phyloP scores from a whole-genome alignment of 2,888 invertebrate genomes.

The Parnassius mnemosyne region DNA sequence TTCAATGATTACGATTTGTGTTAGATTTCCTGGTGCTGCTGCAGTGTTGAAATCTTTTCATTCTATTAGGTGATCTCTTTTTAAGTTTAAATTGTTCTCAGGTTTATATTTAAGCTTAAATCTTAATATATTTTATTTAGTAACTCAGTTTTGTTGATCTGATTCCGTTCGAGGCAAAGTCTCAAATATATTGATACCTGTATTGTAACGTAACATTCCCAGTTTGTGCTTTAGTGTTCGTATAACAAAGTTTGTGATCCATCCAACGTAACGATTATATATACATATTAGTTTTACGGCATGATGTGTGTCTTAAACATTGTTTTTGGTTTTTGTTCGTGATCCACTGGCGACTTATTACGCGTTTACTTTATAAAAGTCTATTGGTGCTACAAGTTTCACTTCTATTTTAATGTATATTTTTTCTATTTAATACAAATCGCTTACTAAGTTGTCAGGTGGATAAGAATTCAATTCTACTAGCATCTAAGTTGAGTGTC shows the following conservation, averaged over 20 bases:
- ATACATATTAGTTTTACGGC: slow-evolving; percentile 60
- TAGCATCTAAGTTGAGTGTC: slow-evolving; percentile 12
- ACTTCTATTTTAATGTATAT: slow-evolving; percentile 24
- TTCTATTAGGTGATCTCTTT: slow-evolving; percentile 71
- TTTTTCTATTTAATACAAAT: slow-evolving; percentile 18
- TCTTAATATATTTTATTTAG: slow-evolving; percentile 64
- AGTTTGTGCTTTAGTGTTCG: slow-evolving; percentile 72
- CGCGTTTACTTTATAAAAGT: slow-evolving; percentile 31
- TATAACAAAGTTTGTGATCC: slow-evolving; percentile 77
- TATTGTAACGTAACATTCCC: slow-evolving; percentile 76
- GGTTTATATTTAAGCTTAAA: slow-evolving; percentile 54
- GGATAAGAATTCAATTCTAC: slow-evolving; percentile 15
- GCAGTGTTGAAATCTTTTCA: slow-evolving; percentile 55
- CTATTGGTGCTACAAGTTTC: slow-evolving; percentile 41
- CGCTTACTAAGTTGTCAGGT: slow-evolving; percentile 14
- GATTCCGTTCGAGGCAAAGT: slow-evolving; percentile 46
- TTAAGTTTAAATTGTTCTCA: slow-evolving; percentile 63
- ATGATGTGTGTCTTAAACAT: slow-evolving; percentile 69
- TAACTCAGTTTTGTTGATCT: slow-evolving; percentile 53
- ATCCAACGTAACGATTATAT: slow-evolving; percentile 66
- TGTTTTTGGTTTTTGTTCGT: slow-evolving; percentile 33
- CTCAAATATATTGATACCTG: slow-evolving; percentile 75
- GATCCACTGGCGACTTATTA: slow-evolving; percentile 59
- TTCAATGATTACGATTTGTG: slow-evolving; percentile 43
- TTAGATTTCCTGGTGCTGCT: slow-evolving; percentile 61